Base-by-base conservation (phyloP, 1,140 invertebrate genomes). In the Drosophila ohnishii region DNA sequence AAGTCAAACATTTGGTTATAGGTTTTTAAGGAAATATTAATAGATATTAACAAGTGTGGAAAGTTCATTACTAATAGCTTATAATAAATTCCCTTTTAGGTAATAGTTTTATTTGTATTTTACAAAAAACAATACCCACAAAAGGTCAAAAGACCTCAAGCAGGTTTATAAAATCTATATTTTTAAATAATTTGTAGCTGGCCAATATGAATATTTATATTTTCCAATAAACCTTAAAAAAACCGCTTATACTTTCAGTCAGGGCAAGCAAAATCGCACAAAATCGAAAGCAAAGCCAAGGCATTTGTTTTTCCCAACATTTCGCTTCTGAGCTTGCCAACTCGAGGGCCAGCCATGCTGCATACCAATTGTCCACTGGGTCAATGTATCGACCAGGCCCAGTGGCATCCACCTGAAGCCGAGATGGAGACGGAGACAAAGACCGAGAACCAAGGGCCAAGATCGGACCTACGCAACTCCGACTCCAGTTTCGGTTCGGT, bases 291-390 rank as follows among this genome's bases (percentile, higher is more conserved):
- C 69, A 59, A 58, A 34, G 64, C 50, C 48, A 58, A 57, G 28
- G 11, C 67, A 59, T 70, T 71, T 69, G 64, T 48, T 70, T 69
- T 70, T 70, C 51, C 51, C 69, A 55, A 55, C 51, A 48, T 48
- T 47, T 47, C 64, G 63, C 66, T 30, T n/a, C 50, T 37, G 28
- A 55, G 42, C 34, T 81, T 62, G 78, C 72, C 76, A 79, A 66
- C 16, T 28, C 42, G 39, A 63, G 42, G 63, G 67, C 58, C 48
- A 63, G 71, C 69, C 53, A 50, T 32, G 48, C 53, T 87, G 83
- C 83, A 87, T 87, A 88, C 84, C 61, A 86, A 87, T 79, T 83
- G 79, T 80, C 80, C 67, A 87, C 45, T 86, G 84, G 83, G 84
- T 86, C 83, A 86, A 86, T 83, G 83, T 83, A 87, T 86, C 80